Conservation (phyloP, 1,140 invertebrate species). For the Drosophila miranda region DNA sequence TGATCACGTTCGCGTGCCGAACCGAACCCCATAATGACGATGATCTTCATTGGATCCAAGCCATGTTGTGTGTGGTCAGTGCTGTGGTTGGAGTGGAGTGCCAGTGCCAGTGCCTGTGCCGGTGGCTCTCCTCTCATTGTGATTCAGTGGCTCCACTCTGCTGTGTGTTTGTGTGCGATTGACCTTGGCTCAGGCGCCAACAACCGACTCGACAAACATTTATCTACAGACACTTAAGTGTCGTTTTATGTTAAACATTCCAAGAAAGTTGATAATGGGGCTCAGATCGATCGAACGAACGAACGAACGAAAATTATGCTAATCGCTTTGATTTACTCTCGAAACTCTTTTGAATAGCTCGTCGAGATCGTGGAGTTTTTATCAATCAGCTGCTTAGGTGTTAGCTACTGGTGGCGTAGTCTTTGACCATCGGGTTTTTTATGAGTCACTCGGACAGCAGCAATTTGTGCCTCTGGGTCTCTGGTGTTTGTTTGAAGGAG, state of each 20-base stretch:
- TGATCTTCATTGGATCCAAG: conserved; percentile 7
- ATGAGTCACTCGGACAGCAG: conserved; percentile 43
- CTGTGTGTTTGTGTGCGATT: conserved; percentile 52
- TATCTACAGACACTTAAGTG: conserved; percentile 47
- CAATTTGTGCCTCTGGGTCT: conserved; percentile 12
- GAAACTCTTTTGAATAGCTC: conserved; percentile 1
- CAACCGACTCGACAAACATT: conserved; percentile 10
- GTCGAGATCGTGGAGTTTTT: conserved; percentile 37
- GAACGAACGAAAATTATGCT: conserved; percentile 64
- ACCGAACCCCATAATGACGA: conserved; percentile 28
- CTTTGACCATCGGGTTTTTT: conserved; percentile 72
- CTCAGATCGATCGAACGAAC: conserved; percentile 21
- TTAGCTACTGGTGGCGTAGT: conserved; percentile 23
- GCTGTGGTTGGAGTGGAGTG: conserved; percentile 12
- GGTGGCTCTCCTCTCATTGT: conserved; percentile 36
- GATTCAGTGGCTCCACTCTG: conserved; percentile 27
- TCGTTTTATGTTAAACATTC: conserved; percentile 73
- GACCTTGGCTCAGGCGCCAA: conserved; percentile 54
- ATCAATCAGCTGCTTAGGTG: conserved; percentile 54
- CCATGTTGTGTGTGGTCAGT: conserved; percentile 68
- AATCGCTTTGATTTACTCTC: conserved; percentile 49
- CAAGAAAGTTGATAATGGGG: conserved; percentile 72
- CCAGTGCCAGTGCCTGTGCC: no score
- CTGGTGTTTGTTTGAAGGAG: conserved; percentile 45
- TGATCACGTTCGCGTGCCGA: conserved; percentile 54